A percentile compares a stretch with the other conserved stretches of the same genome.
Conservation (phyloP, 2,888 invertebrate genomes). For the Drosophila fulvimacula region DNA sequence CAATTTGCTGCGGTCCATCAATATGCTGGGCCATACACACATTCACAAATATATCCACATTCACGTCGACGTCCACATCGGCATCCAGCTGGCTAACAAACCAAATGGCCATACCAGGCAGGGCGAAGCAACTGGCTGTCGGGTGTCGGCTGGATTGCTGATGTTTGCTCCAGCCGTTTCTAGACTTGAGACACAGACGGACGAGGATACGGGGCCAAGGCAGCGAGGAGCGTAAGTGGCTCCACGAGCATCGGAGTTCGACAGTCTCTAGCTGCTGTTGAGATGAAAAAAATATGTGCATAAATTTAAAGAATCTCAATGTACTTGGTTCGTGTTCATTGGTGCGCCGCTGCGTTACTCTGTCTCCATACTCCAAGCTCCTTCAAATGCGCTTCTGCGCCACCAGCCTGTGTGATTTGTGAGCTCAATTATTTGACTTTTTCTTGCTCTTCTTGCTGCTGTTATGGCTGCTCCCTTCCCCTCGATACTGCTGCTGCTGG, state of each 20-base stretch:
- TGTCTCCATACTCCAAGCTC: conserved; percentile 25
- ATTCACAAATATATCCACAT: conserved; percentile 8
- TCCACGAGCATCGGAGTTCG: conserved; percentile 56
- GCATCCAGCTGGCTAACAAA: conserved; percentile 48
- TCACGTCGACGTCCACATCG: conserved; percentile 17
- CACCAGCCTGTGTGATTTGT: conserved; percentile 73
- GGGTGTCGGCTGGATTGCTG: conserved; percentile 41
- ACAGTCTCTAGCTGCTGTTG: conserved; percentile 45
- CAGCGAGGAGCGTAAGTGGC: conserved; percentile 73
- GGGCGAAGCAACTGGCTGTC: conserved; percentile 21
- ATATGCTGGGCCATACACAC: conserved; percentile 71
- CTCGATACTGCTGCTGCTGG: not conserved
- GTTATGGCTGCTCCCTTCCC: not conserved
- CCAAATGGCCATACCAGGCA: conserved; percentile 47
- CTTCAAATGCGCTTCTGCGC: conserved; percentile 40
- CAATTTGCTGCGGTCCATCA: conserved; percentile 82
- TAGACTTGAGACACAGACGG: conserved; percentile 8
- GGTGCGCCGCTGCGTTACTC: conserved; percentile 50
- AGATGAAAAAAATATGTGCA: conserved; percentile 71
- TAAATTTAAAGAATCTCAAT: conserved; percentile 82
- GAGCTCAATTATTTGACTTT: conserved; percentile 78
- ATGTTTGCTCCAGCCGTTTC: conserved; percentile 34
- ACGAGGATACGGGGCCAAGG: conserved; percentile 18
- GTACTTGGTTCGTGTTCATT: conserved; percentile 73
- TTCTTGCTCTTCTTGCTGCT: conserved; percentile 50